A percentile compares a stretch with the other conserved stretches of the same genome.
Evolutionary conservation across 2,113 vertebrate genomes (phyloP).

Genomic region (Melanerpes aurifrons): DNA sequence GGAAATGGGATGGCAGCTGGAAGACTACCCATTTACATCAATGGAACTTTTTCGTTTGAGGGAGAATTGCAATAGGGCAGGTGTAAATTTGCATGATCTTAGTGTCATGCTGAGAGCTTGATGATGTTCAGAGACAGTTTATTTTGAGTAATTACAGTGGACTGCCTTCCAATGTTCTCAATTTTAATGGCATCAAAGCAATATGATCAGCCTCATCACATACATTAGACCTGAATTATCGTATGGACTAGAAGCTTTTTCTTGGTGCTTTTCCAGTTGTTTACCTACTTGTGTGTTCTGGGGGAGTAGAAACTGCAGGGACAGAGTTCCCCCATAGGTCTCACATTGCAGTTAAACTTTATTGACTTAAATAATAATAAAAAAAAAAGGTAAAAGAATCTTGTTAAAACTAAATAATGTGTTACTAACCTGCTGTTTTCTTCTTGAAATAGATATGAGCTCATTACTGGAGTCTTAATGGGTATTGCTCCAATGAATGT

Average conservation of each 20-base stretch:
- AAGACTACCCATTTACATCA: neutral
- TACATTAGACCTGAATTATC: neutral
- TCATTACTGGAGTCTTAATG: neutral
- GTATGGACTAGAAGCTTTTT: neutral
- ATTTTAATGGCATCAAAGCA: neutral
- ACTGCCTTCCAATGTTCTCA: neutral
- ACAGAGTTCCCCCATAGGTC: neutral
- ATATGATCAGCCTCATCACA: neutral
- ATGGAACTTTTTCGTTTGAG: neutral
- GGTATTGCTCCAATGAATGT: neutral
- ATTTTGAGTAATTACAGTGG: neutral
- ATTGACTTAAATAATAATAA: neutral
- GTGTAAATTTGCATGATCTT: neutral
- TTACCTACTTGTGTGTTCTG: neutral
- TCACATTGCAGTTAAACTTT: neutral
- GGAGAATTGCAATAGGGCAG: neutral
- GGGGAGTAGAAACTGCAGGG: neutral
- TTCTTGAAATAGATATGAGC: neutral
- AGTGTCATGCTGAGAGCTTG: neutral
- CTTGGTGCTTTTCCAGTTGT: neutral
- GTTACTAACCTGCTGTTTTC: neutral
- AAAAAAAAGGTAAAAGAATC: neutral
- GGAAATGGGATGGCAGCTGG: neutral
- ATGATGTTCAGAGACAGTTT: neutral
- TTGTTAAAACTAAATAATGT: neutral